A percentile compares a stretch with the other conserved stretches of the same genome.
These are phyloP conservation scores for Rhadina sibilatrix DNA, from an alignment of 2,113 vertebrate genomes.

Conservation along the genomic window DNA sequence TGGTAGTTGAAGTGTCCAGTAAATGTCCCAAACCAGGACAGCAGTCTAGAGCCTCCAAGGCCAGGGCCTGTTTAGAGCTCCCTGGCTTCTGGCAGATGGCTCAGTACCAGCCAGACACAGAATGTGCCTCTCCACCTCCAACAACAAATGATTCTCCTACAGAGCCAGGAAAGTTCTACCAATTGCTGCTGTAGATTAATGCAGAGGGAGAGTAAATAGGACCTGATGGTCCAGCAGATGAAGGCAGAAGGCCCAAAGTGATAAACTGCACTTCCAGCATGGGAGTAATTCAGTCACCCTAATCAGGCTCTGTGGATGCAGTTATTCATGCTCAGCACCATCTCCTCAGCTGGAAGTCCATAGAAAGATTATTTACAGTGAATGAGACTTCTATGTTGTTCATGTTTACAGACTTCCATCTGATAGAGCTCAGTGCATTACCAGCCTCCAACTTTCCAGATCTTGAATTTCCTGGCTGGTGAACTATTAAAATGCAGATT, in stretches of 20 bases:
- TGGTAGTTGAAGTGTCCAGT: background rate
- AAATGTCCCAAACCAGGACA: background rate
- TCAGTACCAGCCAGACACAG: background rate
- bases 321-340: background rate
- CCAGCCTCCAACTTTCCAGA: conserved; percentile 15
- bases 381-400: background rate
- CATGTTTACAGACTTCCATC: background rate
- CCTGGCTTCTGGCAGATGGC: background rate
- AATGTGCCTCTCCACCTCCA: background rate
- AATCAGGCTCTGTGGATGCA: background rate
- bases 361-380: background rate
- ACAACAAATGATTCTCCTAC: background rate
- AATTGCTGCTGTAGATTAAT: background rate
- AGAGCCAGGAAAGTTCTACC: background rate
- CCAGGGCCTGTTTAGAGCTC: background rate
- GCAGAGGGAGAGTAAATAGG: background rate
- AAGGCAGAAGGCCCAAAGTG: background rate
- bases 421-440: background rate
- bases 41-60: background rate
- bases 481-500: conserved; percentile 73
- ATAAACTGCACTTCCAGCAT: background rate
- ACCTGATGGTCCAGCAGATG: background rate
- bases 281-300: background rate
- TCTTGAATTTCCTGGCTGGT: conserved; percentile 53
- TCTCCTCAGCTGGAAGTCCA: background rate